Evolutionary conservation across 2,888 invertebrate species (phyloP), one percentile per base, ranked within the genome.

Genomic region (Harmothoe impar): DNA sequence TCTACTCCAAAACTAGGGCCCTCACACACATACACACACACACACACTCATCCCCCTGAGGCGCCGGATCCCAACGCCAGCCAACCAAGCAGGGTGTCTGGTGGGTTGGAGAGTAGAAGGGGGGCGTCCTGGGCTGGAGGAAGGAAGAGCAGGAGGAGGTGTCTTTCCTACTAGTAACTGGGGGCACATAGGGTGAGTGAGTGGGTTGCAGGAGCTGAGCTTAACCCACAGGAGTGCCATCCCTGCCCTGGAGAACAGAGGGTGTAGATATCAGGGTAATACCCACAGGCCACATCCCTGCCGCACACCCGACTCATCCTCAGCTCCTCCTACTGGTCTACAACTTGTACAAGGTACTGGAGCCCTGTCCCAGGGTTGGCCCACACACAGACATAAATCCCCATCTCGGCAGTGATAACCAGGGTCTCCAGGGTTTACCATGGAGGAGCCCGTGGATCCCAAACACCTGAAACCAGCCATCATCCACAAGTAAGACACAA

Each of bases 401-500:
- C 62, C n/a, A 7, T 7, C 3, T 20, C 20, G 7, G 62, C 62
- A 62, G 62, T 62, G 62, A 62, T 62, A 62, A 62, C 43, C 43
- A 43, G 43, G 10, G 43, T 62, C 3, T 3, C 23, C 62, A 62
- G 62, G 62, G 62, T 62, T n/a, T 62, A 62, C 62, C 20, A 81
- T 81, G 81, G 81, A 81, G 81, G 81, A 43, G 5, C 77, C 77
- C 3, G 77, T 77, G 29, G 77, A 77, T 31, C 77, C 77, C 1
- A 77, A 77, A 17, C 23, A 81, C 43, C 81, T 81, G 81, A 20
- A 25, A 20, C 81, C 81, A 15, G 81, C 81, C 35, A 81, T 81
- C 33, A 81, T 81, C 43, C 81, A 81, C 81, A 81, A 81, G 81
- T 81, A 81, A 81, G 81, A 23, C 29, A 29, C 72, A n/a, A 25